Conservation (phyloP, 35 echinoderm and acorn worm species). For the Heliocidaris tuberculata region DNA sequence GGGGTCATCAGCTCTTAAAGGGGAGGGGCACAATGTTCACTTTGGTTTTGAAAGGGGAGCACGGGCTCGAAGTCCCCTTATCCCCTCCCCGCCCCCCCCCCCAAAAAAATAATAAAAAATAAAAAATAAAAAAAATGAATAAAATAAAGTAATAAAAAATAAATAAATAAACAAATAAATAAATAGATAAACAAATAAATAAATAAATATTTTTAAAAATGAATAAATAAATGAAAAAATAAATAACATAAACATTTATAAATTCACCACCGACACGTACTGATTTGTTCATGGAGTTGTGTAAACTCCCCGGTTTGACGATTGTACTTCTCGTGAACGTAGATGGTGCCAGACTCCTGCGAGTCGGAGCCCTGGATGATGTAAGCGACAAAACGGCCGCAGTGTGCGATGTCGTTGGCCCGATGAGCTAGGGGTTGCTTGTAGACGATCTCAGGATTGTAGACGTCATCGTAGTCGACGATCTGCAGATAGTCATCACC, state of each 20-base stretch:
- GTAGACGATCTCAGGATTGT: conserved; percentile 43
- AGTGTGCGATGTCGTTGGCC: conserved; percentile 71
- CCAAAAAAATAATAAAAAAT: too few species aligned
- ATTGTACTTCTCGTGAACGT: conserved; percentile 50
- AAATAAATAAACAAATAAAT: too few species aligned
- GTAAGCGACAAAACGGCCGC: conserved; percentile 60
- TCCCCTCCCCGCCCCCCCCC: too few species aligned
- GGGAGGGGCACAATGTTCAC: too few species aligned
- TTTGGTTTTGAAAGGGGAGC: too few species aligned
- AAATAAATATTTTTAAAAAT: background rate
- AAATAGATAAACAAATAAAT: too few species aligned
- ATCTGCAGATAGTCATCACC: conserved; percentile 65
- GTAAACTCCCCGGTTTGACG: background rate
- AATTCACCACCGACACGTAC: conserved; percentile 12
- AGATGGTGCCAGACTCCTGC: conserved; percentile 22
- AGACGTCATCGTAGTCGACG: conserved; percentile 51
- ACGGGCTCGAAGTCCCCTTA: too few species aligned
- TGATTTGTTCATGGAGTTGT: conserved; percentile 29
- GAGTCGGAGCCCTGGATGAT: background rate
- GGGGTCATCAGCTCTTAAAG: too few species aligned
- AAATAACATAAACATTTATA: too few species aligned
- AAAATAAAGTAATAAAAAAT: too few species aligned
- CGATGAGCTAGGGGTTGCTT: background rate
- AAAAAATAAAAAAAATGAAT: too few species aligned
- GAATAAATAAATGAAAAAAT: background rate